Base-by-base conservation (phyloP, 2,797 vertebrate genomes). In the Trematomus bernacchii region DNA sequence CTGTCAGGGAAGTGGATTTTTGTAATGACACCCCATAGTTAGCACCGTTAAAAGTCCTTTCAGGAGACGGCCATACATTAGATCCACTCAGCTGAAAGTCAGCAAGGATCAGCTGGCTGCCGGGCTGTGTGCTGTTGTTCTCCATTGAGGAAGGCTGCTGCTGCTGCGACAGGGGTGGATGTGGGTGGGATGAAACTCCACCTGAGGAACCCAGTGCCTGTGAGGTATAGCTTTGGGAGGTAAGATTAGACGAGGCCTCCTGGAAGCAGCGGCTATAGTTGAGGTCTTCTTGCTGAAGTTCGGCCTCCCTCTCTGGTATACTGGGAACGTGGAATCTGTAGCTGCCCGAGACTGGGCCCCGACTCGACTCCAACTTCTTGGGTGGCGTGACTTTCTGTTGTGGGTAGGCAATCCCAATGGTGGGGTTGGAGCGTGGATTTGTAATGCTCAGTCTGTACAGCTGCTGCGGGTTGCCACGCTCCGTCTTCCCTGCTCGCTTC, bases 211-310 rank as follows among this genome's bases (percentile, higher is more conserved):
- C 85, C 79, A 95, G 85, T 68, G 95, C 76, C 62, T 96, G 96
- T 96, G 98, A 99, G 97, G 97, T 98, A 97, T 95, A 97, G 90
- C 89, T 95, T 94, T 92, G 80, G 75, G 97, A 95, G 93, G 94
- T 96, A 87, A 95, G 95, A 93, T 95, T 91, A n/a, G 95, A 62
- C 55, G 95, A 48, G 43, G 93, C 76, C 71, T 98, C 97, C 47
- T 95, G 95, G 88, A 97, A 97, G 91, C 96, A 96, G 83, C 95
- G 95, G 78, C 85, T 91, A 23, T 96, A 97, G 92, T 73, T 82
- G 42, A 96, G 93, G 9, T 98, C 97, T 47, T 97, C 94, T 6
- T 96, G 95, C 55, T 95, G 95, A 18, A 96, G 93, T 73, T 96
- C 97, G 0, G 93, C 91, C 79, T 97, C 94, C 7, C 92, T 91